Base-by-base conservation (phyloP, 2,113 vertebrate genomes). In the Globicephala melas region DNA sequence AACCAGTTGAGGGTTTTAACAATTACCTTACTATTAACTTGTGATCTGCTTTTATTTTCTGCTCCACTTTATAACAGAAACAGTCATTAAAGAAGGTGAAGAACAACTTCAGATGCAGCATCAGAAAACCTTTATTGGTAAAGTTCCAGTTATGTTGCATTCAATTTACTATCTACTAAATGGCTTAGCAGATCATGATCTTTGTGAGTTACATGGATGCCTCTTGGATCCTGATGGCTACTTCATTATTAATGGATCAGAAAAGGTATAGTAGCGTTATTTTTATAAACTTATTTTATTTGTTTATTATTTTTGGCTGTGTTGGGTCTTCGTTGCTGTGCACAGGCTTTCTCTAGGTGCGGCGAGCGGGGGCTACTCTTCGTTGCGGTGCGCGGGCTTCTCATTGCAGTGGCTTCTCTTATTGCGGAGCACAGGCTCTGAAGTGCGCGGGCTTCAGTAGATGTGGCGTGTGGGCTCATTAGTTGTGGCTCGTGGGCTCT, bases 201-300 rank as follows among this genome's bases (percentile, higher is more conserved):
- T 99, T 53, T 99, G 99, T 96, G 99, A 99, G 96, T 99, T 99
- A 93, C 99, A 99, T 28, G 99, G 99, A 94, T 99, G 99, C 93
- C 99, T 99, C 0, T 99, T 99, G 47, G 99, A 99, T 97, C 99
- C 99, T 0, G 99, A 99, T 28, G 99, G 99, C 47, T 99, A 99
- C 97, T 99, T 99, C 96, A 99, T 99, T 98, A 99, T 99, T 98
- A 99, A 99, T 95, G 99, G 99, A 92, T 99, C 99, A 21, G 99
- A 99, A 98, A 99, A 99, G 99, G 99, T 99, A 96, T 96, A 68
- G 41, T 95, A 53, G 53, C 53, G 0, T 28, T 31, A 28, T 63
- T 63, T 62, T 9, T 62, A 25, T 62, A 25, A 62, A 25, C 25
- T 26, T 63, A 63, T 63, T 26, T 26, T 62, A 53, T 17, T 53